These are phyloP conservation scores for Psittacula echo DNA, from an alignment of 2,797 vertebrate species.

Conservation along the genomic window DNA sequence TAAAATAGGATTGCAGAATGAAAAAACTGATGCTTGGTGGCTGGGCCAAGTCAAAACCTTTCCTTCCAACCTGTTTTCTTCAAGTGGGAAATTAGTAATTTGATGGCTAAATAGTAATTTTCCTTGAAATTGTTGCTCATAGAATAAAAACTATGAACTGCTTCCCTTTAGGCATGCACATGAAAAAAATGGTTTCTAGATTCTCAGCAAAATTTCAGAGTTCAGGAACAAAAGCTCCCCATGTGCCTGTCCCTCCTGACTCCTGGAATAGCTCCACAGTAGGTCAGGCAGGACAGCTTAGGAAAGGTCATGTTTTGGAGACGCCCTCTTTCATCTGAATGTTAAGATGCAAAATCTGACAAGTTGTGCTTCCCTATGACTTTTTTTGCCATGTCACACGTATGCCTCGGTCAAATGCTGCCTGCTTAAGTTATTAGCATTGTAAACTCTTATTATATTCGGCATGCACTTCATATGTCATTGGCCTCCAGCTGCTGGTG, in stretches of 20 bases:
- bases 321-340: conserved; percentile 8
- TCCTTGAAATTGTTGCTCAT: not conserved
- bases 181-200: not conserved
- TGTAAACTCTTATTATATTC: conserved; percentile 59
- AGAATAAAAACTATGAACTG: not conserved
- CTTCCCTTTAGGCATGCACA: not conserved
- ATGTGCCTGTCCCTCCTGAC: not conserved
- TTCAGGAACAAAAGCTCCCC: not conserved
- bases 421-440: conserved; percentile 64
- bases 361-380: not conserved
- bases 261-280: not conserved
- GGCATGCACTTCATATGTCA: conserved; percentile 44
- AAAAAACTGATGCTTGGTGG: not conserved
- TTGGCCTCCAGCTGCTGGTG: conserved; percentile 60
- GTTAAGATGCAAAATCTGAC: not conserved
- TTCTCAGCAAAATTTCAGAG: conserved; percentile 18
- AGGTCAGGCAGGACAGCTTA: conserved; percentile 13
- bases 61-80: not conserved
- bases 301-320: conserved; percentile 18
- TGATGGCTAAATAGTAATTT: not conserved
- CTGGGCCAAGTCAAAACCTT: not conserved
- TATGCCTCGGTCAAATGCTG: not conserved
- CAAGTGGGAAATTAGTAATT: not conserved
- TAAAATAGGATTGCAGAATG: not conserved
- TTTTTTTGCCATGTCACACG: conserved; percentile 40